A percentile compares a stretch with the other conserved stretches of the same genome.
phyloP scores from a whole-genome alignment of 2,888 invertebrate species.

The Rapana venosa region DNA sequence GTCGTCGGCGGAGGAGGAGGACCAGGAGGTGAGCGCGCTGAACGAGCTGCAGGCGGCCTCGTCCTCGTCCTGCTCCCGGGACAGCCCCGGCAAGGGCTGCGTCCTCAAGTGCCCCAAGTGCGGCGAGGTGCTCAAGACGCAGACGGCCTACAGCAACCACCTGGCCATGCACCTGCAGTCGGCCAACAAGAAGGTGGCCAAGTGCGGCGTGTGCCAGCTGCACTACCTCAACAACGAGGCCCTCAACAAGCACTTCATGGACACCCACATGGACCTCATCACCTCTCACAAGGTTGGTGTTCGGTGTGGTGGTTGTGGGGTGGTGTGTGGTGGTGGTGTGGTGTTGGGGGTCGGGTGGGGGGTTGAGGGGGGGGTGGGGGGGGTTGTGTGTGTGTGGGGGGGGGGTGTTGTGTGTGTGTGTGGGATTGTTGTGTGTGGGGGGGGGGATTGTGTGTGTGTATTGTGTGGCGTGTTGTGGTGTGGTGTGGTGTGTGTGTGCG shows the following conservation, averaged over 20 bases:
- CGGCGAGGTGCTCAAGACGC: slow-evolving; percentile 66
- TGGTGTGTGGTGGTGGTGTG: background rate
- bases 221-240: slow-evolving; percentile 71
- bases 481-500: too few species aligned
- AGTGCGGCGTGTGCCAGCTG: slow-evolving; percentile 74
- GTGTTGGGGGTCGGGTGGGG: background rate
- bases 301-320: background rate
- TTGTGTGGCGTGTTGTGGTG: too few species aligned
- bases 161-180: slow-evolving; percentile 67
- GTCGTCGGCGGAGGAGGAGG: background rate
- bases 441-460: too few species aligned
- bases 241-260: slow-evolving; percentile 74
- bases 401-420: too few species aligned
- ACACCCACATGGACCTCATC: slow-evolving; percentile 68
- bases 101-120: slow-evolving; percentile 69
- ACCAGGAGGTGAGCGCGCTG: slow-evolving; percentile 26
- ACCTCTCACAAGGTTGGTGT: slow-evolving; percentile 60
- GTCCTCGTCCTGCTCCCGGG: slow-evolving; percentile 22
- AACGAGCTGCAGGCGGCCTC: slow-evolving; percentile 11
- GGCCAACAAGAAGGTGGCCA: slow-evolving; percentile 66
- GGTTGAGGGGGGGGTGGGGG: background rate
- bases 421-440: too few species aligned
- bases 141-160: slow-evolving; percentile 70
- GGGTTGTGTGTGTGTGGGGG: too few species aligned
- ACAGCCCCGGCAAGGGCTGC: background rate